Conservation (phyloP, 1,140 invertebrate genomes). For the Drosophila pandora region DNA sequence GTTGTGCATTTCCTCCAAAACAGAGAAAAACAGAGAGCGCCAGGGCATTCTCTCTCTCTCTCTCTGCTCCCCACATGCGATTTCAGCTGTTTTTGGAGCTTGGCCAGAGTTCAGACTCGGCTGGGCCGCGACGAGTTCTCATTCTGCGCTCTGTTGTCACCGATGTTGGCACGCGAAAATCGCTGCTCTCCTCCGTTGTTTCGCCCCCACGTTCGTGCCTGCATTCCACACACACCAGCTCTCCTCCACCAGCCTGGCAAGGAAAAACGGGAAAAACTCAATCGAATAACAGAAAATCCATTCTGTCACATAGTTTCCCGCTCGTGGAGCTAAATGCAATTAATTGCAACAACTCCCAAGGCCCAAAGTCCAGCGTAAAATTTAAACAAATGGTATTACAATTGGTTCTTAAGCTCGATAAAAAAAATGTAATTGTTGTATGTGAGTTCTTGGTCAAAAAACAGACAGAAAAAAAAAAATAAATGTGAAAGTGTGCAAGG, state of each 20-base stretch:
- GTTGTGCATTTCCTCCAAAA: conserved; percentile 18
- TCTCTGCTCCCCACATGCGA: neutral
- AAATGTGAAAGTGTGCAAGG: conserved; percentile 6
- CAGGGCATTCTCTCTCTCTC: too few relatives aligned
- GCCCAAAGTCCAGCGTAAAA: conserved; percentile 37
- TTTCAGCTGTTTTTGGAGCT: conserved; percentile 36
- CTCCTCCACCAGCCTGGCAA: conserved; percentile 37
- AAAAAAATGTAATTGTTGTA: neutral
- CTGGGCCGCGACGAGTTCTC: conserved; percentile 49
- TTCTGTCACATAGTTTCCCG: conserved; percentile 6
- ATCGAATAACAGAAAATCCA: conserved; percentile 46
- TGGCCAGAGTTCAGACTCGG: conserved; percentile 9
- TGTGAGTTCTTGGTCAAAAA: neutral
- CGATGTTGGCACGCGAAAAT: conserved; percentile 61
- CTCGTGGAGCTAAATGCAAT: conserved; percentile 20
- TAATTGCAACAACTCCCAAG: conserved; percentile 16
- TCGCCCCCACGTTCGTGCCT: conserved; percentile 39
- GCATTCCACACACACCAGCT: conserved; percentile 58
- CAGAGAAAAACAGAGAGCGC: conserved; percentile 1
- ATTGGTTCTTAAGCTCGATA: neutral
- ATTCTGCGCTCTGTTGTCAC: conserved; percentile 72
- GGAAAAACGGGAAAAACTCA: conserved; percentile 7
- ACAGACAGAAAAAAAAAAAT: neutral
- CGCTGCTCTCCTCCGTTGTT: conserved; percentile 34
- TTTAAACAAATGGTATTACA: conserved; percentile 72